These are phyloP conservation scores for Sander vitreus DNA, from an alignment of 2,113 vertebrate species.

Conservation along the genomic window DNA sequence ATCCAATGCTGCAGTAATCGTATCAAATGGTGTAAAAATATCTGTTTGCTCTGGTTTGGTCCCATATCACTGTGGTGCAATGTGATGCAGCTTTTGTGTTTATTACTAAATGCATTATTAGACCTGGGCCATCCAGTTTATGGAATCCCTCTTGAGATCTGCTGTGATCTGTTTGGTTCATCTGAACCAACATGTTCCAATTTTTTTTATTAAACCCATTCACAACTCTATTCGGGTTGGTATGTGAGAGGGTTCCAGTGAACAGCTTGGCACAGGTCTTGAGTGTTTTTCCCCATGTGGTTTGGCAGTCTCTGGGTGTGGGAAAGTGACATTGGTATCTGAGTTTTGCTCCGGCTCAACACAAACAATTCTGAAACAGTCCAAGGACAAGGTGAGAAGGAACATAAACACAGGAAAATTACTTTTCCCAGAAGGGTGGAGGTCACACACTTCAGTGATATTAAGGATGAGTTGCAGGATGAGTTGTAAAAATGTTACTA, in stretches of 20 bases:
- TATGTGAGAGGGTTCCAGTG: conserved; percentile 17
- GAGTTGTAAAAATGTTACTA: not conserved
- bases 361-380: conserved; percentile 23
- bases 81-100: conserved; percentile 38
- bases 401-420: conserved; percentile 4
- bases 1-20: not conserved
- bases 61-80: conserved; percentile 46
- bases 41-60: conserved; percentile 56
- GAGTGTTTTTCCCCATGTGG: conserved; percentile 25
- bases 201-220: not conserved
- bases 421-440: conserved; percentile 8
- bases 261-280: conserved; percentile 14
- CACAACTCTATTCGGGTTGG: not conserved
- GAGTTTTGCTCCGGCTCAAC: conserved; percentile 20
- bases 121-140: conserved; percentile 16
- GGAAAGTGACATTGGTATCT: conserved; percentile 28
- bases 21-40: not conserved
- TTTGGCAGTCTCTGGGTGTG: conserved; percentile 12
- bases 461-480: not conserved
- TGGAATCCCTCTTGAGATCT: conserved; percentile 27
- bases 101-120: not conserved
- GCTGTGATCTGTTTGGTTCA: not conserved
- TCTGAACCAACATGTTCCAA: not conserved
- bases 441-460: not conserved
- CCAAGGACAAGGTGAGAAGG: conserved; percentile 7